Evolutionary conservation across 92 coral and sea anemone species (phyloP).

Genomic region (Montipora capitata): DNA sequence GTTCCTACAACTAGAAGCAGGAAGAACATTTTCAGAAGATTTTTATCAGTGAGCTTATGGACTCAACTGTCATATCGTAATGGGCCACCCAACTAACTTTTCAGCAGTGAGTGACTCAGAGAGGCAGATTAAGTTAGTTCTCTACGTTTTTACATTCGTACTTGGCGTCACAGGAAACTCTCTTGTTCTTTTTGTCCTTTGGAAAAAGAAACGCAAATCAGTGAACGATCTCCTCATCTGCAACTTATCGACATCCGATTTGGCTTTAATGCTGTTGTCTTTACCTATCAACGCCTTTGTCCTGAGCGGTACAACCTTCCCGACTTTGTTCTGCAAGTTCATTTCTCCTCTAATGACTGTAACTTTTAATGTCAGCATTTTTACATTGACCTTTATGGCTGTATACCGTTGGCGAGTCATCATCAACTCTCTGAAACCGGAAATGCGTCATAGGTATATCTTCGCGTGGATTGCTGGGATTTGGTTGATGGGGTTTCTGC

Average conservation of each 20-base stretch:
- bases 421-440: constrained; percentile 65
- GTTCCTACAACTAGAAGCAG: background rate
- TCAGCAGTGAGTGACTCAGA: constrained; percentile 52
- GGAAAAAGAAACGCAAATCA: constrained; percentile 60
- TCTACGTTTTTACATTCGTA: constrained; percentile 45
- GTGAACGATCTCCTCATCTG: constrained; percentile 68
- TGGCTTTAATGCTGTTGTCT: constrained; percentile 64
- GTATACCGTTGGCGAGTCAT: constrained; percentile 81
- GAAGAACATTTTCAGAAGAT: no score
- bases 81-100: constrained; percentile 73
- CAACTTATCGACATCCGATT: constrained; percentile 70
- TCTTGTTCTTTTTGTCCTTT: constrained; percentile 51
- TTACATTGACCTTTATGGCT: constrained; percentile 77
- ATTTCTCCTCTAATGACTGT: constrained; percentile 67
- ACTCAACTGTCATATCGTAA: background rate
- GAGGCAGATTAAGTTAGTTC: constrained; percentile 51
- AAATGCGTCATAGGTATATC: constrained; percentile 63
- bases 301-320: constrained; percentile 61
- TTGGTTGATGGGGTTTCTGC: constrained; percentile 50
- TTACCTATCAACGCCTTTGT: constrained; percentile 61
- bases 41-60: no score
- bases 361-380: constrained; percentile 73
- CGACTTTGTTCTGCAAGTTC: constrained; percentile 62
- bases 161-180: constrained; percentile 62
- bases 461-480: constrained; percentile 47